Percentiles rank a stretch among this genome's conserved stretches.
Evolutionary conservation across 1,140 invertebrate species (phyloP).

Genomic region (Ips typographus): DNA sequence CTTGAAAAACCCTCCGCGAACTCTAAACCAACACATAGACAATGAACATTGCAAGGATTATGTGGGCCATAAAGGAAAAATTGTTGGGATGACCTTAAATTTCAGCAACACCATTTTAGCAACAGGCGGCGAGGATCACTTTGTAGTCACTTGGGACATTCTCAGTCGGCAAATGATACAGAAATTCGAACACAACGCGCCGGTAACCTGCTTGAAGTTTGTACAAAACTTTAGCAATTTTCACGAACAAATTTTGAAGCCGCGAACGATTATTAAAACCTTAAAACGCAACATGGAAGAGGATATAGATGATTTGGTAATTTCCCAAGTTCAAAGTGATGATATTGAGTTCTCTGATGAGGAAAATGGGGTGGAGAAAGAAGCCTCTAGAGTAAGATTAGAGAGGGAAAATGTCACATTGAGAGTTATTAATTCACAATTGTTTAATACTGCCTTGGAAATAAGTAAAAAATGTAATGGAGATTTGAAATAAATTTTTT

Average conservation of each 20-base stretch:
- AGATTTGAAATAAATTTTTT: no score
- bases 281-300: conserved; percentile 42
- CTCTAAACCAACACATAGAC: conserved; percentile 65
- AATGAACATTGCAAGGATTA: conserved; percentile 55
- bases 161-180: conserved; percentile 69
- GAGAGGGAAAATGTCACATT: conserved; percentile 38
- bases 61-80: conserved; percentile 64
- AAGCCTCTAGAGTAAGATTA: conserved; percentile 27
- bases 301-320: conserved; percentile 34
- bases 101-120: conserved; percentile 67
- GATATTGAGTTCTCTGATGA: conserved; percentile 41
- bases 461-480: conserved; percentile 39
- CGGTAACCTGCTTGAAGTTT: conserved; percentile 64
- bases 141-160: conserved; percentile 79
- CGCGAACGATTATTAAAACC: conserved; percentile 37
- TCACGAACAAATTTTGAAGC: conserved; percentile 41
- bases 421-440: conserved; percentile 41
- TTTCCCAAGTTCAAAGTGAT: conserved; percentile 34
- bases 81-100: conserved; percentile 72
- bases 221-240: conserved; percentile 42
- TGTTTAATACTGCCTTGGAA: conserved; percentile 38
- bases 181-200: conserved; percentile 69
- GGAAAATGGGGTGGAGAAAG: conserved; percentile 29
- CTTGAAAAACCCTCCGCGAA: conserved; percentile 65
- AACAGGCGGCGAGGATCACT: conserved; percentile 73